A percentile compares a stretch with the other conserved stretches of the same genome.
phyloP scores from a whole-genome alignment of 2,888 invertebrate species.

The Eumacrocentrus americanus region DNA sequence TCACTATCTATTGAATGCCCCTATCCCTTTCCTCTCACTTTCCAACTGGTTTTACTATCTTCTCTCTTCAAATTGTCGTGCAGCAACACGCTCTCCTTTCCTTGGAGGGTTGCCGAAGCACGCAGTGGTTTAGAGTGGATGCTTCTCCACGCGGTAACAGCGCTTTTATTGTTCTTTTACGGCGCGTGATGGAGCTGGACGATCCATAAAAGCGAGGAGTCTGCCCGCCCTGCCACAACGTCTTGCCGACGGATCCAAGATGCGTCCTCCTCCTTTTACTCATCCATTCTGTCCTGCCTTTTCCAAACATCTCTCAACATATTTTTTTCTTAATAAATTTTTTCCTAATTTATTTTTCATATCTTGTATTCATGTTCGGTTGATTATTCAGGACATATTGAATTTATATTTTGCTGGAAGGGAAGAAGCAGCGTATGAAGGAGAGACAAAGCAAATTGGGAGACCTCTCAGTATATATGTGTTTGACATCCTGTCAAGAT shows the following conservation, averaged over 20 bases:
- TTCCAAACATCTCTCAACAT: background rate
- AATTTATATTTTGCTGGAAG: too few species aligned
- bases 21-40: slow-evolving; percentile 5
- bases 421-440: too few species aligned
- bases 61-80: slow-evolving; percentile 13
- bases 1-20: slow-evolving; percentile 33
- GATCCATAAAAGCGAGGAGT: slow-evolving; percentile 56
- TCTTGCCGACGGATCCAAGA: slow-evolving; percentile 31
- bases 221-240: slow-evolving; percentile 41
- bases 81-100: slow-evolving; percentile 17
- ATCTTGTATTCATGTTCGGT: slow-evolving; percentile 22
- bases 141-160: slow-evolving; percentile 51
- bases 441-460: too few species aligned
- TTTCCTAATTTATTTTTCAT: background rate
- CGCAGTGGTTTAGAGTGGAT: slow-evolving; percentile 51
- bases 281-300: background rate
- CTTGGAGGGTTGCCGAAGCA: slow-evolving; percentile 32
- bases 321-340: slow-evolving; percentile 12
- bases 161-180: slow-evolving; percentile 61
- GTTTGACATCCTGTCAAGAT: too few species aligned
- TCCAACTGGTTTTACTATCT: background rate
- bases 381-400: slow-evolving; percentile 21
- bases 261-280: background rate
- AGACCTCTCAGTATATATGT: too few species aligned
- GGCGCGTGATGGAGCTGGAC: slow-evolving; percentile 60